Evolutionary conservation across 1,140 invertebrate genomes (phyloP).

Genomic region (Propsilocerus akamusi): DNA sequence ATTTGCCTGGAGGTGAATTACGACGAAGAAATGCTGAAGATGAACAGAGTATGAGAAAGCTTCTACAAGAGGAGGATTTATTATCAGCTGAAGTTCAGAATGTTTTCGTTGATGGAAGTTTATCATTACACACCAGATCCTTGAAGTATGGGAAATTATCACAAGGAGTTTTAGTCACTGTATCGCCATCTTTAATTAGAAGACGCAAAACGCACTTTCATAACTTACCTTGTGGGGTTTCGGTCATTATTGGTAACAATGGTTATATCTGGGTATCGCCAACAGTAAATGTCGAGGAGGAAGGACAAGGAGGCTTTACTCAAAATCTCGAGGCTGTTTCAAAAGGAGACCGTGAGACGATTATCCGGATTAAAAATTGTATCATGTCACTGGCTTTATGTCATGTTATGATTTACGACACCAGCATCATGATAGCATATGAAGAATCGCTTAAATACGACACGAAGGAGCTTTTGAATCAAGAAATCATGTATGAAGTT

Average conservation of each 20-base stretch:
- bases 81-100: slow-evolving; percentile 96
- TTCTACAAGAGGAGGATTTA: slow-evolving; percentile 88
- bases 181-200: slow-evolving; percentile 84
- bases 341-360: slow-evolving; percentile 53
- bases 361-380: slow-evolving; percentile 77
- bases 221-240: slow-evolving; percentile 74
- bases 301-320: slow-evolving; percentile 57
- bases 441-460: slow-evolving; percentile 74
- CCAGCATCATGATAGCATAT: slow-evolving; percentile 78
- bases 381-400: slow-evolving; percentile 66
- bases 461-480: slow-evolving; percentile 57
- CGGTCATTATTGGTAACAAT: slow-evolving; percentile 89
- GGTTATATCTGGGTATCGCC: slow-evolving; percentile 92
- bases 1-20: slow-evolving; percentile 76
- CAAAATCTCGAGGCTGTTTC: slow-evolving; percentile 57
- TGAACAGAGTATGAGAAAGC: slow-evolving; percentile 91
- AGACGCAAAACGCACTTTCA: slow-evolving; percentile 94
- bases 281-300: slow-evolving; percentile 36
- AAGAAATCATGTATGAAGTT: slow-evolving; percentile 66
- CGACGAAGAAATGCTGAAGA: slow-evolving; percentile 86
- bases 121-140: slow-evolving; percentile 89
- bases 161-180: slow-evolving; percentile 80
- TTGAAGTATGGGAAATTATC: slow-evolving; percentile 90
- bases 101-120: slow-evolving; percentile 73
- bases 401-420: slow-evolving; percentile 81